Percentiles rank a stretch among this genome's conserved stretches.
phyloP scores from a whole-genome alignment of 2,797 vertebrate species.

The Chaenodraco wilsoni region DNA sequence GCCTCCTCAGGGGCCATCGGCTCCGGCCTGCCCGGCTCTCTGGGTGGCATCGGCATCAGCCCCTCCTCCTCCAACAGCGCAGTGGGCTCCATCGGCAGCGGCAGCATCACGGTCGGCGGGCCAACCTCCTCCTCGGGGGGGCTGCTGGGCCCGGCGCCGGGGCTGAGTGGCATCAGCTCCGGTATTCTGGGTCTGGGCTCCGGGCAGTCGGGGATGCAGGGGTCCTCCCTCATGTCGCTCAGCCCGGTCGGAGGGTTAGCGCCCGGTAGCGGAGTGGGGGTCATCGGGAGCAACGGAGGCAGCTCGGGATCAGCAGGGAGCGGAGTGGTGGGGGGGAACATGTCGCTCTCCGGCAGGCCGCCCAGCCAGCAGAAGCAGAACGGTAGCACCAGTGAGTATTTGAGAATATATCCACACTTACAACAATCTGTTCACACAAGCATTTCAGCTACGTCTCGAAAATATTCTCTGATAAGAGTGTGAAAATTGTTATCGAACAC shows the following conservation, averaged over 20 bases:
- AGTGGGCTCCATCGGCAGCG: conserved; percentile 58
- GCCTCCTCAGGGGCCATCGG: conserved; percentile 75
- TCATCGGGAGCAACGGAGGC: conserved; percentile 77
- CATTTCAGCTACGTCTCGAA: no score
- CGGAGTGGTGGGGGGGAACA: conserved; percentile 55
- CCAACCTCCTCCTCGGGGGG: conserved; percentile 67
- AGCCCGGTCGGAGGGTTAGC: conserved; percentile 66
- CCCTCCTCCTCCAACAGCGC: conserved; percentile 40
- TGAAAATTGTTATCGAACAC: no score
- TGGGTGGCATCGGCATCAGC: conserved; percentile 68
- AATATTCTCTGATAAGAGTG: no score
- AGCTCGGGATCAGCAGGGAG: conserved; percentile 56
- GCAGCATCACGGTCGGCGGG: conserved; percentile 69
- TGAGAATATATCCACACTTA: no score
- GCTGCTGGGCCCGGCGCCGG: conserved; percentile 72
- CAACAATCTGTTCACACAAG: no score
- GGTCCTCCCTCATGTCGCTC: conserved; percentile 64
- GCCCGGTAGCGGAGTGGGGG: conserved; percentile 70
- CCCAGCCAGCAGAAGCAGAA: conserved; percentile 88
- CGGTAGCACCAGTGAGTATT: conserved; percentile 88
- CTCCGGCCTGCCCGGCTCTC: conserved; percentile 62
- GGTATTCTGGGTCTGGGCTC: conserved; percentile 82
- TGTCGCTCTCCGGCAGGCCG: conserved; percentile 61
- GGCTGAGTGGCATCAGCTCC: conserved; percentile 61
- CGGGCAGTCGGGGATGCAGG: conserved; percentile 55